These are phyloP conservation scores for Hedychridium roseum DNA, from an alignment of 2,888 invertebrate species.

Conservation along the genomic window DNA sequence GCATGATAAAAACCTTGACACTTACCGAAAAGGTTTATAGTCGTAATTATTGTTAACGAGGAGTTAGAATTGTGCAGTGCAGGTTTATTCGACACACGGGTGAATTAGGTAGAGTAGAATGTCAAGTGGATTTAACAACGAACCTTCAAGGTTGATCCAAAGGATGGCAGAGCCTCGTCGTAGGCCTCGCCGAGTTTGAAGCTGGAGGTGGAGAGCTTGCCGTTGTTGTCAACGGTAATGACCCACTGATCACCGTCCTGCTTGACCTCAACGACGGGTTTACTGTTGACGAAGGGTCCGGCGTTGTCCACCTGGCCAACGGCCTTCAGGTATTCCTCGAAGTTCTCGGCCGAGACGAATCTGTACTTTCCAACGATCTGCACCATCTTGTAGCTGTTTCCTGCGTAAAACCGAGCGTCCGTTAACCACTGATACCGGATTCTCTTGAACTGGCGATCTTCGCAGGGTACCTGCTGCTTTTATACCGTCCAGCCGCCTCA, in stretches of 20 bases:
- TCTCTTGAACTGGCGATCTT: no score
- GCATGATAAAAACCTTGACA: background rate
- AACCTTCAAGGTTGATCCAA: conserved; percentile 54
- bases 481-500: conserved; percentile 27
- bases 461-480: conserved; percentile 26
- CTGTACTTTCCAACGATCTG: conserved; percentile 58
- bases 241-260: conserved; percentile 51
- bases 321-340: conserved; percentile 55
- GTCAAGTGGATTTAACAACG: no score
- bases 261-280: conserved; percentile 51
- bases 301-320: conserved; percentile 45
- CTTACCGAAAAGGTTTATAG: no score
- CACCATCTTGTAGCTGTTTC: conserved; percentile 48
- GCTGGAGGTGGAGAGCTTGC: conserved; percentile 44
- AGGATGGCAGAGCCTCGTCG: conserved; percentile 55
- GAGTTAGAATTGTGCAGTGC: no score
- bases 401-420: no score
- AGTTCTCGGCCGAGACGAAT: conserved; percentile 54
- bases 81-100: no score
- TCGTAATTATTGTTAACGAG: no score
- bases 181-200: conserved; percentile 58
- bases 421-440: no score
- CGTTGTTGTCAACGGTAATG: conserved; percentile 50
- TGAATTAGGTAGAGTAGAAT: no score
- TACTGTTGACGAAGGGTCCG: conserved; percentile 47